Base-by-base conservation (phyloP, 2,113 vertebrate genomes). In the Urocitellus parryii region DNA sequence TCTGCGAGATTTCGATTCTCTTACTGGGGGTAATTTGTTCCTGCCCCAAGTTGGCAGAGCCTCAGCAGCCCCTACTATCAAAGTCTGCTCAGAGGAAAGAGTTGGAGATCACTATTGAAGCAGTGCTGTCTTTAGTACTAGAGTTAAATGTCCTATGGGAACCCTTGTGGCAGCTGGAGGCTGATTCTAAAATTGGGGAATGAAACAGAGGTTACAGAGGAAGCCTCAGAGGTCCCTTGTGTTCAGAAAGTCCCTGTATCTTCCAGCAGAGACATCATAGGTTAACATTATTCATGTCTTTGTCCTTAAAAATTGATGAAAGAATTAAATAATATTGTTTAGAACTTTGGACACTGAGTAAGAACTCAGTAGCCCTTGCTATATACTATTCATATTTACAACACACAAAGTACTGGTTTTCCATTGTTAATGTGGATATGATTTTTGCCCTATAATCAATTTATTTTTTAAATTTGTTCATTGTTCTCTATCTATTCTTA, bases 391-490 rank as follows among this genome's bases (percentile, higher is more conserved):
- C 39, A 80, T 90, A 58, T 67, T 96, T 67, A 67, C 5, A 87
- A 37, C 13, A 86, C 6, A 18, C 11, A 42, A 70, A 88, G 18
- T 42, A n/a, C 20, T n/a, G 17, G 24, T 93, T 81, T 94, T 77
- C 65, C 22, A 1, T 80, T n/a, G n/a, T 74, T 56, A 53, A 32
- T 48, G 13, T 95, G 48, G 29, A n/a, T 51, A 8, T 39, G 17
- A 63, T 34, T 72, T 1, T 51, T 84, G 14, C 37, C 20, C 24
- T 85, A 25, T 34, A 68, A 63, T 25, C 32, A 7, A 34, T 58
- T 78, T 58, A 65, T 29, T 81, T 70, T 73, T 95, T 95, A 77
- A 9, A 80, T 79, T 94, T 87, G 0, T 61, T 86, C 14, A 76
- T 76, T 91, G 90, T 94, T 83, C 32, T 80, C 65, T 65, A 29